These are phyloP conservation scores for Aphidius ervi DNA, from an alignment of 1,140 invertebrate genomes.

Conservation along the genomic window DNA sequence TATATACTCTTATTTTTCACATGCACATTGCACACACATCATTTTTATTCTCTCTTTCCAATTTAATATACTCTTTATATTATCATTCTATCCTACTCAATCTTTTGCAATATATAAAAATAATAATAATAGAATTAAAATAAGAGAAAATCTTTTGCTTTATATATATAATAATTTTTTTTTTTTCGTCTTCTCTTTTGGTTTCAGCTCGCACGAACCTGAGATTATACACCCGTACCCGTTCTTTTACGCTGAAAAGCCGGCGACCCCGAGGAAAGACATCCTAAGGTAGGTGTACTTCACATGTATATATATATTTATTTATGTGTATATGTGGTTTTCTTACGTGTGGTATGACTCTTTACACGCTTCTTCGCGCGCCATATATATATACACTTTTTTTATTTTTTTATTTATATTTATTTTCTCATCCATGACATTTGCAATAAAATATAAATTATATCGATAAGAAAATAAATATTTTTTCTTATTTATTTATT, in stretches of 20 bases:
- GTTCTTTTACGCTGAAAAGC: constrained; percentile 19
- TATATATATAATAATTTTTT: not conserved
- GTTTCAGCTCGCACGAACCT: constrained; percentile 14
- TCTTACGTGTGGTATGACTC: constrained; percentile 5
- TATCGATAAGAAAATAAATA: not conserved
- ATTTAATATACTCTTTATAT: not conserved
- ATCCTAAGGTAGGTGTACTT: not conserved
- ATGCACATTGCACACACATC: no score
- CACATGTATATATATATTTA: no score
- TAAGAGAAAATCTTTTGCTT: no score
- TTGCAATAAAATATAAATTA: not conserved
- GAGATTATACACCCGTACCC: constrained; percentile 20
- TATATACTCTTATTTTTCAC: not conserved
- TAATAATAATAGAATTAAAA: no score
- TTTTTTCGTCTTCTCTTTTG: not conserved
- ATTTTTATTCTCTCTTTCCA: not conserved
- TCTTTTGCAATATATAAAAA: no score
- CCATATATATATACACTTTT: constrained; percentile 3
- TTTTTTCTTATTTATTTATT: not conserved
- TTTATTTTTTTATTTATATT: not conserved
- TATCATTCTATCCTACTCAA: no score
- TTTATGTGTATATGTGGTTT: no score
- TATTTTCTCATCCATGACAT: not conserved
- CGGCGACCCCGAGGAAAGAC: constrained; percentile 18
- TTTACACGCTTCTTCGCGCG: constrained; percentile 14